These are phyloP conservation scores for Nothobranchius kuhntae DNA, from an alignment of 2,113 vertebrate species.

Conservation along the genomic window DNA sequence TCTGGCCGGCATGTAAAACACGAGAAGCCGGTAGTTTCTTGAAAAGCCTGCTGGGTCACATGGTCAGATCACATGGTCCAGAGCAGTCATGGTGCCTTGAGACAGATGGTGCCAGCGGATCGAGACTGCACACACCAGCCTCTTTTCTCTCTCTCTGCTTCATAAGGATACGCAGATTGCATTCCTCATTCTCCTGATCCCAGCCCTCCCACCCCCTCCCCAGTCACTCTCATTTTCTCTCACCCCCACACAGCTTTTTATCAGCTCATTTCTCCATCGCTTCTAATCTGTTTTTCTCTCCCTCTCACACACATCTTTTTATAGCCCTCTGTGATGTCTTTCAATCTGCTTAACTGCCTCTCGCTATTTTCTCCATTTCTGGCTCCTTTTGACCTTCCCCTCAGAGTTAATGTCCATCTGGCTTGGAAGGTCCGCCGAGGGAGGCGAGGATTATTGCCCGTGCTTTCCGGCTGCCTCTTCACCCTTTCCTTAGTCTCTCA, in stretches of 20 bases:
- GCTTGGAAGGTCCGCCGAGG: constrained; percentile 54
- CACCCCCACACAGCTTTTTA: constrained; percentile 42
- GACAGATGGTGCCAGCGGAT: constrained; percentile 72
- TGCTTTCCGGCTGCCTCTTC: constrained; percentile 38
- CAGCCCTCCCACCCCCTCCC: constrained; percentile 8
- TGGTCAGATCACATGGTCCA: constrained; percentile 65
- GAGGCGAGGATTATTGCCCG: constrained; percentile 52
- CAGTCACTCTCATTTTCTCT: constrained; percentile 43
- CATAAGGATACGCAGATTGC: constrained; percentile 54
- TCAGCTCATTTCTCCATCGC: constrained; percentile 47
- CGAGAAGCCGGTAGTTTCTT: constrained; percentile 39
- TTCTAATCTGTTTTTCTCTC: constrained; percentile 47
- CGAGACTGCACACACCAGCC: constrained; percentile 48
- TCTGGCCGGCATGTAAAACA: constrained; percentile 30
- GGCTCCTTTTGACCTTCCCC: constrained; percentile 41
- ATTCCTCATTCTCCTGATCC: constrained; percentile 40
- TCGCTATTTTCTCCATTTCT: constrained; percentile 22
- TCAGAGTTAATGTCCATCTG: constrained; percentile 67
- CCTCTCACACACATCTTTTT: constrained; percentile 46
- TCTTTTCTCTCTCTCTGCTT: constrained; percentile 16
- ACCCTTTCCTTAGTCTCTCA: constrained; percentile 31
- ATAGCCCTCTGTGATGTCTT: constrained; percentile 40
- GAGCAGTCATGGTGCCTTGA: constrained; percentile 63
- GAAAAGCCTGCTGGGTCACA: constrained; percentile 57
- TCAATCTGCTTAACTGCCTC: constrained; percentile 47